Evolutionary conservation across 2,797 vertebrate species (phyloP), one percentile per base, ranked within the genome.

Genomic region (Cygnus olor): DNA sequence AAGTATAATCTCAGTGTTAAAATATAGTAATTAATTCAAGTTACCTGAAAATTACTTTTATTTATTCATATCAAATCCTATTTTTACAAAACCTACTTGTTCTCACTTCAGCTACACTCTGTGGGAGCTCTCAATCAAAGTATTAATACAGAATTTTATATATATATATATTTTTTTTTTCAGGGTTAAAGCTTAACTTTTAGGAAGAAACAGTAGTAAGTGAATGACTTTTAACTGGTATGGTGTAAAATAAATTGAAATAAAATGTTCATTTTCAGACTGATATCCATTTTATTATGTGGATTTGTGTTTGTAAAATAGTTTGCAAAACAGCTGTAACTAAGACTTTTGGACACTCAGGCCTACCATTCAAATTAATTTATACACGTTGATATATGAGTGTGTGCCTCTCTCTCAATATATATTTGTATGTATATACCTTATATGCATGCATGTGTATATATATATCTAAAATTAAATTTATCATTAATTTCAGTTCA

Each of bases 1-100:
- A 95, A 91, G 47, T 72, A 90, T 61, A 93, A 45, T 79, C 34
- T 38, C 27, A 96, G 73, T 64, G 69, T 89, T 90, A 96, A 81
- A 86, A 74, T 88, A 72, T 2, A 93, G 85, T 71, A 93, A 93
- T 95, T 96, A 94, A 65, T 42, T 60, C 9, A 88, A 72, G n/a
- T 80, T 92, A 89, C 56, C 51, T 66, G 20, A 24, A 61, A 89
- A 83, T 77, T 76, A 68, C 14, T 88, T 85, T 76, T 91, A 93
- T 74, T 71, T 32, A 85, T 24, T 80, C 27, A 45, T 73, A 88
- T 32, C 2, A 90, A 72, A 85, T 76, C 34, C 32, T 63, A 14
- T 65, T 91, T 94, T 91, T 81, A 58, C 20, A 73, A 90, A 89
- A 92, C 91, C 36, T 79, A 68, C n/a, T 86, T 94, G 9, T 61